Evolutionary conservation across 2,888 invertebrate genomes (phyloP).

Genomic region (Dioctria rufipes): DNA sequence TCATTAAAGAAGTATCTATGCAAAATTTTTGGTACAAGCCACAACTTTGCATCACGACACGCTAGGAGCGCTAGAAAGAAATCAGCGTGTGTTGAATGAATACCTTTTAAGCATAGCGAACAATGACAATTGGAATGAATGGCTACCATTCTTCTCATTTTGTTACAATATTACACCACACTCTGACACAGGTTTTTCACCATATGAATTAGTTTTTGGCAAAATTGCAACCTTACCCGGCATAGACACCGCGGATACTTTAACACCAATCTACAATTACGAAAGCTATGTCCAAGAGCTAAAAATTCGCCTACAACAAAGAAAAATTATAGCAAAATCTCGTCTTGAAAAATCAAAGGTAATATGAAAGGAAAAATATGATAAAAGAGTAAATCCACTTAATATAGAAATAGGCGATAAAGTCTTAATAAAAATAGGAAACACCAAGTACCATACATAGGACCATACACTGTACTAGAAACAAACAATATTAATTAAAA

Average conservation of each 20-base stretch:
- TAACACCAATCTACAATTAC: not conserved
- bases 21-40: no score
- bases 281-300: slow-evolving; percentile 15
- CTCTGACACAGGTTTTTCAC: slow-evolving; percentile 16
- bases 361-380: not conserved
- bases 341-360: not conserved
- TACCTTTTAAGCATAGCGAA: slow-evolving; percentile 57
- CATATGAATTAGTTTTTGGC: slow-evolving; percentile 24
- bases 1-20: no score
- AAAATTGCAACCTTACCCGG: not conserved
- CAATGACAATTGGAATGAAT: slow-evolving; percentile 57
- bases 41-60: slow-evolving; percentile 59
- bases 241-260: not conserved
- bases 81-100: slow-evolving; percentile 60
- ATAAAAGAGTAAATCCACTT: not conserved
- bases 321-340: not conserved
- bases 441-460: not conserved
- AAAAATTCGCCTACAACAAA: not conserved
- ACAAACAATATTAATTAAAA: no score
- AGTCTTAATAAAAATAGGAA: slow-evolving; percentile 14
- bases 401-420: not conserved
- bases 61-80: slow-evolving; percentile 60
- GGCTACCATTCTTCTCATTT: slow-evolving; percentile 54
- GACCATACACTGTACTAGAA: slow-evolving; percentile 8
- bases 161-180: slow-evolving; percentile 55